Conservation (phyloP, 2,797 vertebrate genomes). For the Echeneis naucrates region DNA sequence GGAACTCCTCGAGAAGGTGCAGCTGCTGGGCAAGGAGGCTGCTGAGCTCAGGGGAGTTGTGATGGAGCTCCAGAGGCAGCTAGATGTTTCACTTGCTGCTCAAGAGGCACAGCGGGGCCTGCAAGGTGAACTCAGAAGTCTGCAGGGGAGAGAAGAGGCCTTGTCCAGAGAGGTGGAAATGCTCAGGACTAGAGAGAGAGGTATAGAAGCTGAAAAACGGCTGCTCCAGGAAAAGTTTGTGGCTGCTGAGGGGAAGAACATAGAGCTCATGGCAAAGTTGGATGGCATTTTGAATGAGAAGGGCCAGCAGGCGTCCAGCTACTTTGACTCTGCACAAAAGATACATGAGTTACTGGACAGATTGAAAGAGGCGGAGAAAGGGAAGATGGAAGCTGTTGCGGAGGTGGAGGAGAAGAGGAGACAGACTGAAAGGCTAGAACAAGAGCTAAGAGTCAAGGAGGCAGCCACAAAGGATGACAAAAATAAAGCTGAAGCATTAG, state of each 20-base stretch:
- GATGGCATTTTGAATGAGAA: conserved; percentile 79
- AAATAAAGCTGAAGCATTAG: conserved; percentile 71
- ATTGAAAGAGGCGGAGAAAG: conserved; percentile 86
- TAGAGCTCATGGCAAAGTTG: conserved; percentile 82
- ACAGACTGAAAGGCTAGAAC: conserved; percentile 80
- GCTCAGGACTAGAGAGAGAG: conserved; percentile 68
- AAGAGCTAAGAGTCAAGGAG: conserved; percentile 85
- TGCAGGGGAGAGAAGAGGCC: conserved; percentile 69
- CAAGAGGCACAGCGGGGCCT: conserved; percentile 83
- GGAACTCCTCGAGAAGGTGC: conserved; percentile 86
- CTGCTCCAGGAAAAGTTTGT: conserved; percentile 81
- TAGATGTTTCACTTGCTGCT: conserved; percentile 82
- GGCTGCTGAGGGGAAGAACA: conserved; percentile 81
- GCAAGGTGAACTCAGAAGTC: conserved; percentile 73
- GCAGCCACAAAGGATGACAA: conserved; percentile 77
- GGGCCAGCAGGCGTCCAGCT: conserved; percentile 78
- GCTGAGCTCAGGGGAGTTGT: conserved; percentile 84
- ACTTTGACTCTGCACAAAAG: conserved; percentile 84
- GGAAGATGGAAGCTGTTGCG: conserved; percentile 80
- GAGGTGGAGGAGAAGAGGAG: conserved; percentile 76
- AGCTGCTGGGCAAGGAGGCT: conserved; percentile 88
- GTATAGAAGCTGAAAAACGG: conserved; percentile 69
- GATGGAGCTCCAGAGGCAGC: conserved; percentile 88
- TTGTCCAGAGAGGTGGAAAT: conserved; percentile 84
- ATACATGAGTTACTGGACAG: conserved; percentile 85